Conservation (phyloP, 2,888 invertebrate species). For the Ormyrus labotus region DNA sequence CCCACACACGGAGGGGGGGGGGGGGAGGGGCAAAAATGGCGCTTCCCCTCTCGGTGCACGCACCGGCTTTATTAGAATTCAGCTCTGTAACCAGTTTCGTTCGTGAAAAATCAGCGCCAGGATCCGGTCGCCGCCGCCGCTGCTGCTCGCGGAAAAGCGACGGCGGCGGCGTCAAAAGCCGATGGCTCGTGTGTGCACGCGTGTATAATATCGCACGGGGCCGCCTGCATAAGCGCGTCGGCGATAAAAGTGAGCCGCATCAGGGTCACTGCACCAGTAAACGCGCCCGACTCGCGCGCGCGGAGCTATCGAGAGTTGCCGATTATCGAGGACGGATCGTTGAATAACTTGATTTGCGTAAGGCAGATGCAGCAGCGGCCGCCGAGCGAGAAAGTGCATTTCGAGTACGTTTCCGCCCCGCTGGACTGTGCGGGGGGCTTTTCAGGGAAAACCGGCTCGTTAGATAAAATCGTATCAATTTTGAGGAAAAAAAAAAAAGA, state of each 20-base stretch:
- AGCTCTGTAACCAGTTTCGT: constrained; percentile 50
- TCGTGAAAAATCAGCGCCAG: constrained; percentile 44
- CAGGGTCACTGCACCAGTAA: too few species aligned
- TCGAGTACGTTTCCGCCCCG: too few species aligned
- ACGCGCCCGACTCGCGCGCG: too few species aligned
- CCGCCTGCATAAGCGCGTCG: neutral
- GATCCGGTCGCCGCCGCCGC: constrained; percentile 37
- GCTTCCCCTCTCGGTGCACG: neutral
- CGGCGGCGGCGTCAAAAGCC: neutral
- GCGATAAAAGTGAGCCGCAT: neutral
- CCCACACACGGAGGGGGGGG: neutral
- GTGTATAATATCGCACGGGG: constrained; percentile 3
- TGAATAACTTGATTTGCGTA: too few species aligned
- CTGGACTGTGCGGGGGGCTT: too few species aligned
- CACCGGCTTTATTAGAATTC: constrained; percentile 45
- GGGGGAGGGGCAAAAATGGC: neutral
- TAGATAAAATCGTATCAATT: too few species aligned
- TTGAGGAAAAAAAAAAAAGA: too few species aligned
- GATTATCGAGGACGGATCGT: too few species aligned
- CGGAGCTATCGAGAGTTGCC: too few species aligned
- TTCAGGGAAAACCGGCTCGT: too few species aligned
- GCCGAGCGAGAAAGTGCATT: too few species aligned
- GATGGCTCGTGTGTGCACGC: neutral
- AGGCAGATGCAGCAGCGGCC: too few species aligned
- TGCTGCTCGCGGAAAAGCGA: neutral